Base-by-base conservation (phyloP, 37 sponge, comb jelly and placozoan genomes). In the Sycon ciliatum region DNA sequence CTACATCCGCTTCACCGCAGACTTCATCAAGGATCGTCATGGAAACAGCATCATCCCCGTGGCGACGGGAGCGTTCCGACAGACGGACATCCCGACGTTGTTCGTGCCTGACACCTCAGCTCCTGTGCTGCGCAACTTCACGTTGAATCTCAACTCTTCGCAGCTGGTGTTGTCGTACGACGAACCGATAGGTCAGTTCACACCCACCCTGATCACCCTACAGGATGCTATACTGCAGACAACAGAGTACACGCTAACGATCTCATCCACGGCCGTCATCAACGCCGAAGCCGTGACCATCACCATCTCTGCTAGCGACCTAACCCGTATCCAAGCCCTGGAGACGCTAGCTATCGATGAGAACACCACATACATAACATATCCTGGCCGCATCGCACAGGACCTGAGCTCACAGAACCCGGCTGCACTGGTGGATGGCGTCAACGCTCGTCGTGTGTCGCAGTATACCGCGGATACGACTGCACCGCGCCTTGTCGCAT, bases 131-230 rank as follows among this genome's bases (percentile, higher is more conserved):
- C 32, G 23, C 33, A 54, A 60, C n/a, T 85, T 83, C 75, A 37
- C 56, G 5, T 73, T 92, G 16, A 78, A 92, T 72, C 53, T 92
- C 67, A 64, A 92, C 60, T 16, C 70, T 46, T 88, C 89, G 0
- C 65, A 81, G 34, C 34, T 87, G 0, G 18, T 65, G 18, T 36
- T 92, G 39, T 70, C 86, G 2, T 82, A 76, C 71, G 77, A 82
- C 56, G 63, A 60, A 28, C 16, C 63, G 63, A 28, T 60, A 9
- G 26, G 24, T 9, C 7, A 60, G 22, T 11, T 60, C 26, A 24
- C 7, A 11, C 61, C 79, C 0, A 56, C 75, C 4, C 31, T 36
- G 26, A 65, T 92, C 52, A 87, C 93, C 38, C 76, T 92, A 3
- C 92, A 86, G 55, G 76, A 70, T 30, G 58, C 62, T 20, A 7